These are phyloP conservation scores for Poeciliopsis retropinna DNA, from an alignment of 2,113 vertebrate species.

Conservation along the genomic window DNA sequence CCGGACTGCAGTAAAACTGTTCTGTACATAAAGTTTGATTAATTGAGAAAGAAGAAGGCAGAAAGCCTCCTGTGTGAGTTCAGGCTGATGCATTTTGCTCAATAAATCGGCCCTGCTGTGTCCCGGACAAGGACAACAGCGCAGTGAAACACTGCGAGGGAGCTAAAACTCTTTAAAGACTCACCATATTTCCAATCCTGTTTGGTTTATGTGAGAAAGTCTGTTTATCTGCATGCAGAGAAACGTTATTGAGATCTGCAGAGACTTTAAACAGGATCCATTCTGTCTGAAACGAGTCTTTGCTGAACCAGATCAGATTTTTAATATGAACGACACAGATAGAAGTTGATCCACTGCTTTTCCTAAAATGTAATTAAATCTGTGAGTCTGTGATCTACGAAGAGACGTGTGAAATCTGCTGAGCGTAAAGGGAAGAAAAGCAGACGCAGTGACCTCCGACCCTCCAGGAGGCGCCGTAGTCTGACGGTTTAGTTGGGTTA, in stretches of 20 bases:
- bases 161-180: neutral
- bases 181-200: too few species aligned
- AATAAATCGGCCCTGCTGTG: neutral
- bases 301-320: neutral
- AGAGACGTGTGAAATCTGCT: conserved; percentile 16
- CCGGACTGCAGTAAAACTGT: too few species aligned
- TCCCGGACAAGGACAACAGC: neutral
- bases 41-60: too few species aligned
- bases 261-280: conserved; percentile 31
- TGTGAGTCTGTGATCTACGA: conserved; percentile 14
- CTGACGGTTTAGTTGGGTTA: conserved; percentile 30
- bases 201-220: too few species aligned
- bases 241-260: conserved; percentile 9
- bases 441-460: conserved; percentile 7
- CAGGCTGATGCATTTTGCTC: neutral
- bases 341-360: neutral
- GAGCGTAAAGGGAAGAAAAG: conserved; percentile 45
- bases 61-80: too few species aligned
- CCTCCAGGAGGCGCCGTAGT: conserved; percentile 27
- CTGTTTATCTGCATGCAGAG: conserved; percentile 19
- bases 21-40: too few species aligned
- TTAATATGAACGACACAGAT: conserved; percentile 5
- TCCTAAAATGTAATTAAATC: conserved; percentile 19
- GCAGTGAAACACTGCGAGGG: neutral
- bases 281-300: neutral